These are phyloP conservation scores for Dynastes grantii DNA, from an alignment of 2,888 invertebrate genomes.

Conservation along the genomic window DNA sequence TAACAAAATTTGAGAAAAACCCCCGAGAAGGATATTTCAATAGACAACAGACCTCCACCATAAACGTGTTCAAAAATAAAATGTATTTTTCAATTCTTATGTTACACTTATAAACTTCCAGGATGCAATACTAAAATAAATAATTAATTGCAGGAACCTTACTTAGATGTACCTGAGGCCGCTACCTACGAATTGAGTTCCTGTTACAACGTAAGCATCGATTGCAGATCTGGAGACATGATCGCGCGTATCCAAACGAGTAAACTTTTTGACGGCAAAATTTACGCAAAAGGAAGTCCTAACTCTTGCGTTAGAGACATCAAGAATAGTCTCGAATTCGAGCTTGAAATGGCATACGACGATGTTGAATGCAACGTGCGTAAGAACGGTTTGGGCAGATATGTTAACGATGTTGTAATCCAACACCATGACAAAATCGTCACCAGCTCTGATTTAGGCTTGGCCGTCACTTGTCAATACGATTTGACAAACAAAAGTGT, in stretches of 20 bases:
- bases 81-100: too few relatives aligned
- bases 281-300: slow-evolving; percentile 95
- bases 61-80: neutral
- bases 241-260: slow-evolving; percentile 93
- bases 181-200: slow-evolving; percentile 94
- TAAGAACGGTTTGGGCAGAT: slow-evolving; percentile 85
- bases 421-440: slow-evolving; percentile 97
- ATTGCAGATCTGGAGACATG: slow-evolving; percentile 94
- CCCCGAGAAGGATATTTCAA: too few relatives aligned
- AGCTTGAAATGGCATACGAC: slow-evolving; percentile 92
- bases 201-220: slow-evolving; percentile 95
- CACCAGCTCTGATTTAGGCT: slow-evolving; percentile 93
- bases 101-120: too few relatives aligned
- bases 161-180: slow-evolving; percentile 91
- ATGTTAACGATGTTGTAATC: slow-evolving; percentile 92
- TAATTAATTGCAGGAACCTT: slow-evolving; percentile 80
- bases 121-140: neutral
- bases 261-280: slow-evolving; percentile 93
- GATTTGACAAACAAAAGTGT: slow-evolving; percentile 95
- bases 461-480: slow-evolving; percentile 95
- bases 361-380: slow-evolving; percentile 94
- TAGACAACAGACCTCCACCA: neutral
- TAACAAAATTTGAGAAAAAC: too few relatives aligned
- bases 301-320: slow-evolving; percentile 94
- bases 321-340: slow-evolving; percentile 90